phyloP scores from a whole-genome alignment of 2,113 vertebrate species.

The Bungarus multicinctus region DNA sequence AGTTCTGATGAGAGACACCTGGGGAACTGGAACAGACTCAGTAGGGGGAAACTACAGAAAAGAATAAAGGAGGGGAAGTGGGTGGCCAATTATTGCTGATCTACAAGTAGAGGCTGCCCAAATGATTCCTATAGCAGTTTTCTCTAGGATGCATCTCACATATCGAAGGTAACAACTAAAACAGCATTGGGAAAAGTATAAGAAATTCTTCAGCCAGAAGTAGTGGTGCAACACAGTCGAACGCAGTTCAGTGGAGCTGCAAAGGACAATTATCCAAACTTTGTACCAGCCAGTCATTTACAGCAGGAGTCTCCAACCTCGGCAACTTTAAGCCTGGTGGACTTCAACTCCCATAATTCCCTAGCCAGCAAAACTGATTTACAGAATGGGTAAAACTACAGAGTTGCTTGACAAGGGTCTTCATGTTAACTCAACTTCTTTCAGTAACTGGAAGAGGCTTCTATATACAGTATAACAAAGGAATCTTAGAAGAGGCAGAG shows the following conservation, averaged over 20 bases:
- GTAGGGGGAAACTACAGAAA: conserved; percentile 49
- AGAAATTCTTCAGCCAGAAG: conserved; percentile 43
- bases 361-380: too few species aligned
- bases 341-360: too few species aligned
- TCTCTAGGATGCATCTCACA: conserved; percentile 48
- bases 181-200: conserved; percentile 42
- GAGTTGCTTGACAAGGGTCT: neutral
- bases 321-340: too few species aligned
- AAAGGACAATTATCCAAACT: conserved; percentile 48
- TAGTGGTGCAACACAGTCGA: conserved; percentile 31
- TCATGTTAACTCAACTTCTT: neutral
- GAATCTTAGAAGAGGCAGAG: neutral
- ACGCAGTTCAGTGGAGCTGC: neutral
- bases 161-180: conserved; percentile 51
- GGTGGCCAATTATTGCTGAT: conserved; percentile 57
- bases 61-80: conserved; percentile 32
- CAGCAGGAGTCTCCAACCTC: too few species aligned
- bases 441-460: neutral
- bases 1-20: conserved; percentile 37
- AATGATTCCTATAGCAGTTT: conserved; percentile 61
- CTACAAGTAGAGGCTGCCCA: conserved; percentile 54
- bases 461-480: neutral
- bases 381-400: neutral
- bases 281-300: fast-evolving
- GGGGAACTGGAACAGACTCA: conserved; percentile 45